Conservation (phyloP, 2,888 invertebrate genomes). For the Holacanthella duospinosa region DNA sequence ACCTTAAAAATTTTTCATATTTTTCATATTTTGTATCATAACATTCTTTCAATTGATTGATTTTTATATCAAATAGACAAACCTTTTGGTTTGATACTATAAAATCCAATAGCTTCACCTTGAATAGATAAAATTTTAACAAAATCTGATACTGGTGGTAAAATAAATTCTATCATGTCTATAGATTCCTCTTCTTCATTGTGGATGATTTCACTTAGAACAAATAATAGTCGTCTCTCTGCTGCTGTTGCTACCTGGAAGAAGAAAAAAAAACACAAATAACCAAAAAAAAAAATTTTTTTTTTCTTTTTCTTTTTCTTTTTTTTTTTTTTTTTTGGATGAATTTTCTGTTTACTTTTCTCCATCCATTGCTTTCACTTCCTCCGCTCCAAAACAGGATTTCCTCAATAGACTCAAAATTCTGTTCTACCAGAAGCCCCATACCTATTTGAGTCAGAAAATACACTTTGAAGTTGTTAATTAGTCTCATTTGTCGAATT, state of each 20-base stretch:
- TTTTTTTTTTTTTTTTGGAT: background rate
- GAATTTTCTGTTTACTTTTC: background rate
- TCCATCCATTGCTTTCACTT: background rate
- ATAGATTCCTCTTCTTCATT: slow-evolving; percentile 39
- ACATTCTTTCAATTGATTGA: no score
- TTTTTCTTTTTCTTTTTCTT: no score
- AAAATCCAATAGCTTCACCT: slow-evolving; percentile 41
- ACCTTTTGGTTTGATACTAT: slow-evolving; percentile 43
- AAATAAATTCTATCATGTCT: slow-evolving; percentile 38
- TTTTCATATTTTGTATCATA: no score
- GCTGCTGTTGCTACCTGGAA: slow-evolving; percentile 37
- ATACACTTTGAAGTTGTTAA: background rate
- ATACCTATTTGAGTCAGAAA: background rate
- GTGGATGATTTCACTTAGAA: slow-evolving; percentile 40
- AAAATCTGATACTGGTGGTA: slow-evolving; percentile 38
- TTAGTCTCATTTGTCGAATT: background rate
- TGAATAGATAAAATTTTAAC: slow-evolving; percentile 39
- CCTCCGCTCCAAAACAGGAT: background rate
- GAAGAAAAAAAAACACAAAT: no score
- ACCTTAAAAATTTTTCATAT: slow-evolving; percentile 34
- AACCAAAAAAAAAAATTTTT: no score
- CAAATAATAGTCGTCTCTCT: slow-evolving; percentile 39
- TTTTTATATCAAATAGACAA: background rate
- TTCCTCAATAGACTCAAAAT: no score
- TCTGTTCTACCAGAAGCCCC: no score